Conservation (phyloP, 2,888 invertebrate genomes). For the Ephialtes manifestator region DNA sequence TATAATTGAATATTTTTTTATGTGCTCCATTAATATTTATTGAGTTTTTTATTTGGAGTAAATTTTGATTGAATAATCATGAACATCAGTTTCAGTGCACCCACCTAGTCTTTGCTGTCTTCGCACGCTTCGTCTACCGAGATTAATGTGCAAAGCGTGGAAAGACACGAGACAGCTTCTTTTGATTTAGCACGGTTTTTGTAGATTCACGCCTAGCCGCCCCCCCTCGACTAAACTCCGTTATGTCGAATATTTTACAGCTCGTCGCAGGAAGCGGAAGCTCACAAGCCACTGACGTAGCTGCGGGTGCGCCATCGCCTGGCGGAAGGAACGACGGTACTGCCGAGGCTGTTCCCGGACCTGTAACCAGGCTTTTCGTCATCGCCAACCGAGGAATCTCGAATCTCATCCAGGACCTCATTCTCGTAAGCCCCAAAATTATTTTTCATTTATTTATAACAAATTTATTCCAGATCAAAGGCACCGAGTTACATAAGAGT, state of each 20-base stretch:
- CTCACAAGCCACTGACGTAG: slow-evolving; percentile 86
- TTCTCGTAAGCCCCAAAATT: slow-evolving; percentile 89
- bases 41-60: not conserved
- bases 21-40: too few relatives aligned
- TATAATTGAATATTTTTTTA: too few relatives aligned
- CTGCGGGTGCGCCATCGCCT: slow-evolving; percentile 86
- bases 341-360: slow-evolving; percentile 95
- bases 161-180: slow-evolving; percentile 33
- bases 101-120: not conserved
- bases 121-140: slow-evolving; percentile 15
- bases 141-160: not conserved
- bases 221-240: slow-evolving; percentile 68
- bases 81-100: slow-evolving; percentile 19
- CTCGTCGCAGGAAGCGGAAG: slow-evolving; percentile 93
- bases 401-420: slow-evolving; percentile 95
- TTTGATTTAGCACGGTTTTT: slow-evolving; percentile 41
- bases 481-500: too few relatives aligned
- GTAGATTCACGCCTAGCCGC: slow-evolving; percentile 44
- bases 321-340: slow-evolving; percentile 87
- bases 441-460: not conserved
- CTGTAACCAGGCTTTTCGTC: slow-evolving; percentile 94
- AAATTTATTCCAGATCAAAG: not conserved
- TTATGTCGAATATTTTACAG: slow-evolving; percentile 86
- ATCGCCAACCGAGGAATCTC: slow-evolving; percentile 95
- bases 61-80: not conserved